These are phyloP conservation scores for Prochilodus magdalenae DNA, from an alignment of 2,113 vertebrate genomes.

Conservation along the genomic window DNA sequence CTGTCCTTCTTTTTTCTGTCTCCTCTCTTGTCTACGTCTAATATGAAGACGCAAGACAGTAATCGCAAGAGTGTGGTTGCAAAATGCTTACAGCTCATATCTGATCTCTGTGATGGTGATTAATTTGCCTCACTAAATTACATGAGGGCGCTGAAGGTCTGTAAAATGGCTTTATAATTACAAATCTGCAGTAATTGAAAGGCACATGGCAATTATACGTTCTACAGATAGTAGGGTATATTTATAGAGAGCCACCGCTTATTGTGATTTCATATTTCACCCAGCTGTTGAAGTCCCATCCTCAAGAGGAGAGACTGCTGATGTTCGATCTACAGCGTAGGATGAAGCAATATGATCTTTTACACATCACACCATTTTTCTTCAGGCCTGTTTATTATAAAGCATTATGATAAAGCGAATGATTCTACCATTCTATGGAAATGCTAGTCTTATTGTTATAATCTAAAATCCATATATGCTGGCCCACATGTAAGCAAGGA, in stretches of 20 bases:
- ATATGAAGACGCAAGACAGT: neutral
- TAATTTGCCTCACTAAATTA: slow-evolving; percentile 43
- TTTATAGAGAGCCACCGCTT: slow-evolving; percentile 34
- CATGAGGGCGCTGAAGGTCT: slow-evolving; percentile 22
- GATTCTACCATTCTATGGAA: too few species aligned
- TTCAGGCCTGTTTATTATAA: neutral
- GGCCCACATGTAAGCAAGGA: too few species aligned
- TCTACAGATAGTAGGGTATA: slow-evolving; percentile 39
- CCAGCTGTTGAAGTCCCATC: neutral
- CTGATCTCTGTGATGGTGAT: slow-evolving; percentile 42
- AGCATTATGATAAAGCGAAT: too few species aligned
- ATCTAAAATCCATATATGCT: too few species aligned
- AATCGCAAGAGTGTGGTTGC: neutral
- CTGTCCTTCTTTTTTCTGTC: slow-evolving; percentile 10
- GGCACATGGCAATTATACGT: slow-evolving; percentile 42
- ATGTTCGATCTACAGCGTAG: neutral
- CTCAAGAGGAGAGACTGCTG: neutral
- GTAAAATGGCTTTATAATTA: slow-evolving; percentile 44
- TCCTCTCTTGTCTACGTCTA: neutral
- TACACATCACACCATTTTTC: neutral
- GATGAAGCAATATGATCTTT: neutral
- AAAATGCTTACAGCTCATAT: slow-evolving; percentile 8
- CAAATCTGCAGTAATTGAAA: slow-evolving; percentile 45
- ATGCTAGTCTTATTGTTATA: too few species aligned
- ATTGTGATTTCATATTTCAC: slow-evolving; percentile 29